Evolutionary conservation across 2,113 vertebrate species (phyloP).

Genomic region (Oreochromis tanganicae): DNA sequence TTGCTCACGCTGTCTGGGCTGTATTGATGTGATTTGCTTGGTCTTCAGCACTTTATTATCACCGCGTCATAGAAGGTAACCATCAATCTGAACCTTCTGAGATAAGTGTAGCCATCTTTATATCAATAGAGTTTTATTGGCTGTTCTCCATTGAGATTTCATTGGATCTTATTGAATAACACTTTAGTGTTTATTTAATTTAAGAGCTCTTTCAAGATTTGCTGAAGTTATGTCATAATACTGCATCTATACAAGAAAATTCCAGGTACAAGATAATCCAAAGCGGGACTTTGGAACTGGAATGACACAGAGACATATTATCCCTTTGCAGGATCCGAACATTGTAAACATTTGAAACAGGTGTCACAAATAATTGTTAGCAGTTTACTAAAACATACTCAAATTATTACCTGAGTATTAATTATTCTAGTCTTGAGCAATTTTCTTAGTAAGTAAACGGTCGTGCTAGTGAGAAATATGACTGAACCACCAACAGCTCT

Average conservation of each 20-base stretch:
- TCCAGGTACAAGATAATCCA: neutral
- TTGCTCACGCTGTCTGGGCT: fast-evolving
- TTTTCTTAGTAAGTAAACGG: neutral
- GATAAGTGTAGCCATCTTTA: neutral
- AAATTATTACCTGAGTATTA: neutral
- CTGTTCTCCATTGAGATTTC: neutral
- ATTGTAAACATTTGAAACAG: neutral
- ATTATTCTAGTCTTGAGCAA: neutral
- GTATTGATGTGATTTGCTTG: neutral
- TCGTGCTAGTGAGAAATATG: neutral
- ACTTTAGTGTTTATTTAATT: neutral
- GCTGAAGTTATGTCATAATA: neutral
- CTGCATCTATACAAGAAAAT: neutral
- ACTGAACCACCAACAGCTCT: neutral
- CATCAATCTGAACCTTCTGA: neutral
- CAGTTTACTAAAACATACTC: neutral
- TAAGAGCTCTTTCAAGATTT: neutral
- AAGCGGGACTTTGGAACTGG: neutral
- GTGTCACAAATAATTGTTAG: neutral
- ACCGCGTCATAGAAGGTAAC: neutral
- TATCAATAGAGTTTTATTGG: neutral
- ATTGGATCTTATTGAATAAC: neutral
- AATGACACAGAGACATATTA: neutral
- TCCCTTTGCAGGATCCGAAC: fast-evolving
- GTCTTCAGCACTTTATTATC: neutral